These are phyloP conservation scores for Byasa hedistus DNA, from an alignment of 2,888 invertebrate genomes.

Conservation along the genomic window DNA sequence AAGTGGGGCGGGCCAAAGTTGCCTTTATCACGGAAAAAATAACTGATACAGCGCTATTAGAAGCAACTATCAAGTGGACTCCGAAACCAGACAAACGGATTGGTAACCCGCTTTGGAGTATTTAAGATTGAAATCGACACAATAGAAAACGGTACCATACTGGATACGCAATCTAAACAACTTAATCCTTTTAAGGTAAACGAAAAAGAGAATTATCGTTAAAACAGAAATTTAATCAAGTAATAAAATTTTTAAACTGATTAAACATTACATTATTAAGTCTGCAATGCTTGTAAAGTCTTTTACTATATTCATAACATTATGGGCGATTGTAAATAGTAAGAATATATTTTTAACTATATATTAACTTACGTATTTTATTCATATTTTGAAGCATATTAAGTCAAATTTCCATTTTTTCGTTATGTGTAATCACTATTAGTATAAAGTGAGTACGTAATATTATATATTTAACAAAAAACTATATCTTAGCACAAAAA, in stretches of 20 bases:
- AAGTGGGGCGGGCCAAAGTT: slow-evolving; percentile 52
- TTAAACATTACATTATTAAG: slow-evolving; percentile 12
- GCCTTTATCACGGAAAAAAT: slow-evolving; percentile 62
- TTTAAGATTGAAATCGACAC: slow-evolving; percentile 43
- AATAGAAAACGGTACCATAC: slow-evolving; percentile 1
- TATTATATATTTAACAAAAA: background rate
- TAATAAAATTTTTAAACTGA: background rate
- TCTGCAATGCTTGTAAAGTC: slow-evolving; percentile 20
- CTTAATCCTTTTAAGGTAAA: background rate
- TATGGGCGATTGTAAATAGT: slow-evolving; percentile 24
- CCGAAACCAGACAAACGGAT: slow-evolving; percentile 63
- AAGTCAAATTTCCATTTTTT: too few species aligned
- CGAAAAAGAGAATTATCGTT: slow-evolving; percentile 1
- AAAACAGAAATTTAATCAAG: slow-evolving; percentile 1
- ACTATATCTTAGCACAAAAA: slow-evolving; percentile 43
- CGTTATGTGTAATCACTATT: too few species aligned
- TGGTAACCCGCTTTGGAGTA: slow-evolving; percentile 45
- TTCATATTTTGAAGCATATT: too few species aligned
- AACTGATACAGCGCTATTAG: slow-evolving; percentile 61
- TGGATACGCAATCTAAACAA: background rate
- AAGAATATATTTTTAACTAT: background rate
- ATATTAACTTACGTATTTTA: background rate
- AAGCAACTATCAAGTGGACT: slow-evolving; percentile 57
- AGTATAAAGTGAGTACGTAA: too few species aligned
- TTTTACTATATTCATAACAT: slow-evolving; percentile 12